Evolutionary conservation across 2,797 vertebrate genomes (phyloP).

Genomic region (Xiphophorus birchmanni): DNA sequence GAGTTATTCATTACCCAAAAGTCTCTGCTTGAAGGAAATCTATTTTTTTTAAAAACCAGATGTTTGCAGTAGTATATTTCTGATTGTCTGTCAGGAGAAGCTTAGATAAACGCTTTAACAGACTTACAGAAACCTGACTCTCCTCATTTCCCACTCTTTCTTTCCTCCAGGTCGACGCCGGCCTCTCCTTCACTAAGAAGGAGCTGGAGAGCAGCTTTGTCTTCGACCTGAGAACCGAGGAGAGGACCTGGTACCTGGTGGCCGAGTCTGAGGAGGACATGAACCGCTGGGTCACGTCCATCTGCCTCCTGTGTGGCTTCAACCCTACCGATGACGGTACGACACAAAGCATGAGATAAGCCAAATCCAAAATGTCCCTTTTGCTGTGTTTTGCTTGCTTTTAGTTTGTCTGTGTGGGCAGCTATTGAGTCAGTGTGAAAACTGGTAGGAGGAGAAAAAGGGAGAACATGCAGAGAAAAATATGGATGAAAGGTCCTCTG

Average conservation of each 20-base stretch:
- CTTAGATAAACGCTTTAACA: background rate
- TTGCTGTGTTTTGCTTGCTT: background rate
- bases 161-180: constrained; percentile 87
- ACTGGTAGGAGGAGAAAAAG: constrained; percentile 38
- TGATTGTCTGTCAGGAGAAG: background rate
- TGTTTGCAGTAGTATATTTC: background rate
- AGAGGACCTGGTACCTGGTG: constrained; percentile 92
- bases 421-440: constrained; percentile 58
- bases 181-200: constrained; percentile 91
- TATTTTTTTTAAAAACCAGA: background rate
- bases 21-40: background rate
- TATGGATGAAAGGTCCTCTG: constrained; percentile 1
- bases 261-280: constrained; percentile 93
- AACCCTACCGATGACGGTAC: constrained; percentile 78
- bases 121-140: background rate
- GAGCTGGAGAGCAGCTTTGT: constrained; percentile 93
- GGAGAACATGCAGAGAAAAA: constrained; percentile 22
- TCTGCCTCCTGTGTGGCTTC: constrained; percentile 93
- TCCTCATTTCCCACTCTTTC: no score
- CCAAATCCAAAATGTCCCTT: background rate
- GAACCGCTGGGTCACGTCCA: constrained; percentile 94
- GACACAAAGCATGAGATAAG: rapidly evolving
- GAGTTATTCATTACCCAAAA: background rate
- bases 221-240: constrained; percentile 91
- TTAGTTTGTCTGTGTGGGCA: constrained; percentile 16